These are phyloP conservation scores for Amphiprion clarkii DNA, from an alignment of 2,797 vertebrate species.

Conservation along the genomic window DNA sequence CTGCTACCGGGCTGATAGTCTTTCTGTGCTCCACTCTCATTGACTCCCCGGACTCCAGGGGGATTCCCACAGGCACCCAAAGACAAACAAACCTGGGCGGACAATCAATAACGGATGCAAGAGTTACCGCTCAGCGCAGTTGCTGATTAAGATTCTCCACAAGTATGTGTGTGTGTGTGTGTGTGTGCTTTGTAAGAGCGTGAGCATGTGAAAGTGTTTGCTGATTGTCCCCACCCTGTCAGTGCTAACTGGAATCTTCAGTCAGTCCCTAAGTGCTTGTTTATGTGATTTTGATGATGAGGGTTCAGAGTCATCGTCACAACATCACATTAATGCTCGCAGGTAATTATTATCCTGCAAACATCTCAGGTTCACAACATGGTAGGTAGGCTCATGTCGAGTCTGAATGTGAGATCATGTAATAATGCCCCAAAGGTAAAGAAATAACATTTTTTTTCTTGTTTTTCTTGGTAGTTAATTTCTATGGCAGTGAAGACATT, in stretches of 20 bases:
- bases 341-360: conserved; percentile 55
- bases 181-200: conserved; percentile 29
- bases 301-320: conserved; percentile 45
- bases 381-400: not conserved
- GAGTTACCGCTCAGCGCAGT: conserved; percentile 69
- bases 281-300: conserved; percentile 75
- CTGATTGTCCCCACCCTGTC: conserved; percentile 48
- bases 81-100: conserved; percentile 84
- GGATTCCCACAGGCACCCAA: conserved; percentile 74
- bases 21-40: conserved; percentile 73
- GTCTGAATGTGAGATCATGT: conserved; percentile 27
- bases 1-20: conserved; percentile 77
- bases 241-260: conserved; percentile 62
- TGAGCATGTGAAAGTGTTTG: conserved; percentile 57
- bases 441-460: not conserved
- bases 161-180: conserved; percentile 42
- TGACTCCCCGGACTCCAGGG: conserved; percentile 75
- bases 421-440: conserved; percentile 4
- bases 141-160: conserved; percentile 78
- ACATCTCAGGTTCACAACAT: conserved; percentile 24
- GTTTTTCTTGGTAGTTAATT: no score
- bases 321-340: conserved; percentile 44
- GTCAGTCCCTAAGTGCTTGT: conserved; percentile 59
- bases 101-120: conserved; percentile 82
- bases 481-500: no score